A percentile compares a stretch with the other conserved stretches of the same genome.
phyloP scores from a whole-genome alignment of 2,888 invertebrate species.

The Leptopterna dolabrata region DNA sequence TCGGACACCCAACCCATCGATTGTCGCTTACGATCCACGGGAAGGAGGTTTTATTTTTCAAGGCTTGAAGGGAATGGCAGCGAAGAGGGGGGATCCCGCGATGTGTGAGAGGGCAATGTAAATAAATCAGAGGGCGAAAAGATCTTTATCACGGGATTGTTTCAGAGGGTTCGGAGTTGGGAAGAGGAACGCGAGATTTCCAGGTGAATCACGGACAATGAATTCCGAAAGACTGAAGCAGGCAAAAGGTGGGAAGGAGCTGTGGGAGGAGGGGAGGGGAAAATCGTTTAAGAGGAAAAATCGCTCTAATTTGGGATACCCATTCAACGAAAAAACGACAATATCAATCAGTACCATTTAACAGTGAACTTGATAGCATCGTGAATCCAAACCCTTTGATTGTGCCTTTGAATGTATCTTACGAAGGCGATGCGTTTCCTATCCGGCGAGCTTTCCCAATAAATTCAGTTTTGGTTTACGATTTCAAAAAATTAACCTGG shows the following conservation, averaged over 20 bases:
- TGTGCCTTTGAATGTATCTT: no score
- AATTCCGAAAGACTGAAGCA: conserved; percentile 1
- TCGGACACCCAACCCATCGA: neutral
- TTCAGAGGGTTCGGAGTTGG: neutral
- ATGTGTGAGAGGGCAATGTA: conserved; percentile 3
- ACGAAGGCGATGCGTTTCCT: no score
- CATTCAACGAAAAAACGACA: neutral
- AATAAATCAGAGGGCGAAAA: conserved; percentile 17
- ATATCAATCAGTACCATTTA: neutral
- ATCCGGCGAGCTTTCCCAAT: no score
- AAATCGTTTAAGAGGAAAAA: neutral
- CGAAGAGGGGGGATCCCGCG: neutral
- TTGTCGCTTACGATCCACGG: neutral
- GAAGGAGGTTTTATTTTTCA: neutral
- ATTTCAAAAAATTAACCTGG: no score
- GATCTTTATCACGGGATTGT: conserved; percentile 18
- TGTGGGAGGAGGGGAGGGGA: neutral
- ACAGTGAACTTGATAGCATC: neutral
- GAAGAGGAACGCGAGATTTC: neutral
- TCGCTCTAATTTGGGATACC: neutral
- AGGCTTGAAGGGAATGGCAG: neutral
- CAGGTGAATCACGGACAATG: conserved; percentile 15
- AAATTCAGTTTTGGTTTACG: no score
- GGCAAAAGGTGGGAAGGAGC: neutral
- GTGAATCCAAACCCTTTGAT: neutral